Percentiles rank a stretch among this genome's conserved stretches.
These are phyloP conservation scores for Drosophila antonietae DNA, from an alignment of 2,888 invertebrate species.

Conservation along the genomic window DNA sequence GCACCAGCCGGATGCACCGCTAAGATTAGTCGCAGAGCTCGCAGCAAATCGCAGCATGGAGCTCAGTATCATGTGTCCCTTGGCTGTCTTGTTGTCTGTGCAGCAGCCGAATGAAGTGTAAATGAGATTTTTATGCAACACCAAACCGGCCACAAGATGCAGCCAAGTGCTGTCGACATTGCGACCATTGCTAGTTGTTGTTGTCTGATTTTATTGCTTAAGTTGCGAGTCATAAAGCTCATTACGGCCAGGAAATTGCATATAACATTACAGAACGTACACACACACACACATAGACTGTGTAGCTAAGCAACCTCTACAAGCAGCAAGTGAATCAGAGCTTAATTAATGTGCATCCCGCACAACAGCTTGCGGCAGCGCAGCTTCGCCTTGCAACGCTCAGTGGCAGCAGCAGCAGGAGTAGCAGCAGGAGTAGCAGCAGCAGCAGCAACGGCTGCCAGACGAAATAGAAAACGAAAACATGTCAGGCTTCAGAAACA, in stretches of 20 bases:
- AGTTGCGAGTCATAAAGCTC: constrained; percentile 77
- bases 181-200: constrained; percentile 33
- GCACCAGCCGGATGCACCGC: constrained; percentile 14
- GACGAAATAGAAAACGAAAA: constrained; percentile 63
- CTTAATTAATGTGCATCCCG: constrained; percentile 70
- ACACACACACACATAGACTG: constrained; percentile 21
- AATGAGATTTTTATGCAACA: constrained; percentile 80
- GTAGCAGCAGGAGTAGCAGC: background rate
- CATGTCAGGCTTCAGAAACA: constrained; percentile 76
- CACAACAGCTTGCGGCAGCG: constrained; percentile 45
- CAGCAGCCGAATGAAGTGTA: constrained; percentile 60
- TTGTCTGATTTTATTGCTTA: constrained; percentile 64
- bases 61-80: constrained; percentile 53
- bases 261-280: constrained; percentile 53
- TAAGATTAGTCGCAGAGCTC: background rate
- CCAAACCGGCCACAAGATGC: constrained; percentile 74
- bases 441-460: constrained; percentile 1
- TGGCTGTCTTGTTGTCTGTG: constrained; percentile 36
- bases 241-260: constrained; percentile 76
- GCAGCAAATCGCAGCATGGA: constrained; percentile 12
- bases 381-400: constrained; percentile 57
- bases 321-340: constrained; percentile 51
- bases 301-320: constrained; percentile 33
- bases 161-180: constrained; percentile 44
- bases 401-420: constrained; percentile 32